Percentiles rank a stretch among this genome's conserved stretches.
These are phyloP conservation scores for Spatula versicolor DNA, from an alignment of 2,797 vertebrate species.

Conservation along the genomic window DNA sequence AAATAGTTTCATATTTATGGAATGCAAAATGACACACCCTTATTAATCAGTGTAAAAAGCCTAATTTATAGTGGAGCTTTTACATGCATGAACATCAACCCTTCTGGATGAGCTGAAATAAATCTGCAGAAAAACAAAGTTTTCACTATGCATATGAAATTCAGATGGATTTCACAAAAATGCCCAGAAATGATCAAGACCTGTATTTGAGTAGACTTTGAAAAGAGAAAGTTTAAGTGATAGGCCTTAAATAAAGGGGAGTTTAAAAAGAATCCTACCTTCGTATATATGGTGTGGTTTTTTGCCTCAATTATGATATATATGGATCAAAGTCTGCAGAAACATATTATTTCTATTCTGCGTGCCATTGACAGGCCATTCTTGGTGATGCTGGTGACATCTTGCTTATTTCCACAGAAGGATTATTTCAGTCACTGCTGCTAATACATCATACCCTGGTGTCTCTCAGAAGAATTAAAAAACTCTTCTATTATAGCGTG, in stretches of 20 bases:
- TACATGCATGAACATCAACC: neutral
- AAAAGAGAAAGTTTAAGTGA: neutral
- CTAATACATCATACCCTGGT: rapidly evolving
- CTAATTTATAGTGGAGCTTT: neutral
- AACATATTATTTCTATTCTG: neutral
- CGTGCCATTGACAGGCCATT: neutral
- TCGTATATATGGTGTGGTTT: neutral
- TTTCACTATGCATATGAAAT: neutral
- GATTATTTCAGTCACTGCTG: neutral
- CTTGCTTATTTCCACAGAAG: neutral
- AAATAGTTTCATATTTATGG: neutral
- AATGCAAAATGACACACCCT: neutral
- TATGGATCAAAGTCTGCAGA: neutral
- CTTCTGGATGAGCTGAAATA: neutral
- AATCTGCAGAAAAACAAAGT: neutral
- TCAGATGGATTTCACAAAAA: neutral
- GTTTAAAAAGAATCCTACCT: neutral
- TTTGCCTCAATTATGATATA: neutral
- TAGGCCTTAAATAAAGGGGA: neutral
- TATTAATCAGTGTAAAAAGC: neutral
- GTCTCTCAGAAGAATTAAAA: neutral
- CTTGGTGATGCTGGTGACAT: rapidly evolving
- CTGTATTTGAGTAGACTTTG: neutral
- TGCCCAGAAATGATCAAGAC: neutral
- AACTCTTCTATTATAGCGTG: neutral